Evolutionary conservation across 2,888 invertebrate species (phyloP).

Genomic region (Bombylius major): DNA sequence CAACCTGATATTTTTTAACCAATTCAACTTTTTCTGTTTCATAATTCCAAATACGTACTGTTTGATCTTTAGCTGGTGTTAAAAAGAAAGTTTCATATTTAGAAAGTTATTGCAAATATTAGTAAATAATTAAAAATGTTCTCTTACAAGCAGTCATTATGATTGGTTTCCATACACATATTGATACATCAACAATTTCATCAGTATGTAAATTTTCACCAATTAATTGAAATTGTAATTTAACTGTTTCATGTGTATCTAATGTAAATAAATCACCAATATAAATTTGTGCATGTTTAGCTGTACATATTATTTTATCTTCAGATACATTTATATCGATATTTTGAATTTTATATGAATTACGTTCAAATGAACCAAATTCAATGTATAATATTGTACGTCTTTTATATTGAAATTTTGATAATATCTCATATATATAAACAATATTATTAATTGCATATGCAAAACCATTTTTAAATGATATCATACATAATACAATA

Average conservation of each 20-base stretch:
- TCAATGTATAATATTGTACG: conserved; percentile 40
- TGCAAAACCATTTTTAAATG: conserved; percentile 52
- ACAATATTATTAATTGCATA: conserved; percentile 62
- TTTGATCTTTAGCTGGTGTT: conserved; percentile 60
- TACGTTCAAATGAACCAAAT: conserved; percentile 22
- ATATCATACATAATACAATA: conserved; percentile 28
- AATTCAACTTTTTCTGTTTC: conserved; percentile 68
- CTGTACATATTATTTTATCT: conserved; percentile 43
- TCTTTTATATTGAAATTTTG: conserved; percentile 54
- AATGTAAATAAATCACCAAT: conserved; percentile 45
- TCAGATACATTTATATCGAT: conserved; percentile 31
- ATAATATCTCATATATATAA: conserved; percentile 70
- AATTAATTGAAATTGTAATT: conserved; percentile 44
- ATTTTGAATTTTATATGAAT: conserved; percentile 29
- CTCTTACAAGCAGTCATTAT: conserved; percentile 57
- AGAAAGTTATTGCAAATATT: too few species aligned
- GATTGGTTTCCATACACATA: conserved; percentile 82
- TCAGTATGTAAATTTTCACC: conserved; percentile 72
- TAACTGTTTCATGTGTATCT: too few species aligned
- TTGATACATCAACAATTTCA: conserved; percentile 63
- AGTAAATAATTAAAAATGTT: too few species aligned
- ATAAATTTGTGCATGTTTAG: conserved; percentile 58
- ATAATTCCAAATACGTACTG: conserved; percentile 86
- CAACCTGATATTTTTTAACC: conserved; percentile 69
- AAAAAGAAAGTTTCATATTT: not conserved